phyloP scores from a whole-genome alignment of 2,113 vertebrate genomes.

The Saccopteryx bilineata region DNA sequence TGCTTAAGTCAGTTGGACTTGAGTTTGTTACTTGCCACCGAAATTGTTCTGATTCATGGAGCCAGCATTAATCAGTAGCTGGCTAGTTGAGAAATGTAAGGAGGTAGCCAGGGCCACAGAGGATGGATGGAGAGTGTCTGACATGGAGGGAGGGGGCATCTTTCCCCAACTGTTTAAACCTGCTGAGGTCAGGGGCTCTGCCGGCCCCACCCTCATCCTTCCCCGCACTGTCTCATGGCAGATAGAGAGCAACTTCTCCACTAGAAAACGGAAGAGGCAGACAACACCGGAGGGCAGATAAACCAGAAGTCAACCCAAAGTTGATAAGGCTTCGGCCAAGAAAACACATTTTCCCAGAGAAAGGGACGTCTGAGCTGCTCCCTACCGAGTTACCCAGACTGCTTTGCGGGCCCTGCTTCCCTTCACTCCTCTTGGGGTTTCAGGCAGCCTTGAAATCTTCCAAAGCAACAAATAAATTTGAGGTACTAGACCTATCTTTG shows the following conservation, averaged over 20 bases:
- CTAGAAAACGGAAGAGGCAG: too few relatives aligned
- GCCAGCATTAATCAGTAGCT: not conserved
- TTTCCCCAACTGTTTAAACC: not conserved
- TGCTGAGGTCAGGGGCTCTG: not conserved
- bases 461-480: not conserved
- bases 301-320: not conserved
- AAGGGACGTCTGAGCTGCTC: not conserved
- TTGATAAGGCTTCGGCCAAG: not conserved
- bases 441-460: not conserved
- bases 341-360: not conserved
- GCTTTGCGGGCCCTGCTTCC: not conserved
- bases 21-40: not conserved
- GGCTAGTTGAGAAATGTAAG: fast-evolving
- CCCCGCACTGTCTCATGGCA: fast-evolving
- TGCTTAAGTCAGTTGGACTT: not conserved
- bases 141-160: too few relatives aligned
- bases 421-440: not conserved
- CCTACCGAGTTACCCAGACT: not conserved
- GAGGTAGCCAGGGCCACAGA: not conserved
- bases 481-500: not conserved
- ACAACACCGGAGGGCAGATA: too few relatives aligned
- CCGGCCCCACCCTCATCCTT: not conserved
- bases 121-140: not conserved
- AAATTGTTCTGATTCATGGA: not conserved
- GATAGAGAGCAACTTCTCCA: fast-evolving